Percentiles rank a stretch among this genome's conserved stretches.
These are phyloP conservation scores for Acropternis orthonyx DNA, from an alignment of 2,797 vertebrate species.

Conservation along the genomic window DNA sequence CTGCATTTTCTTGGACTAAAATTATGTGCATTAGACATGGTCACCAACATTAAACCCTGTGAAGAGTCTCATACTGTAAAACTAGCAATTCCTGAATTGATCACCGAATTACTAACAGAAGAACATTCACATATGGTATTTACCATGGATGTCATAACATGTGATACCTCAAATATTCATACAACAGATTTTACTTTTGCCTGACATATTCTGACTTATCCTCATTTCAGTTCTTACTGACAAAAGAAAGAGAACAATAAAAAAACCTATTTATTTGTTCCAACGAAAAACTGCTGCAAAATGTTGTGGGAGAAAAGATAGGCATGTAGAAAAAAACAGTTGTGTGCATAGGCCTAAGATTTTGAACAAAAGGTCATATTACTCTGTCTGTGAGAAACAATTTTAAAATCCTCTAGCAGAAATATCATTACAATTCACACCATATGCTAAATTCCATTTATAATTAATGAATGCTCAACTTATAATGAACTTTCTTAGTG, in stretches of 20 bases:
- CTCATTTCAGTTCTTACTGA: not conserved
- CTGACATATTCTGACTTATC: not conserved
- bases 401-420: not conserved
- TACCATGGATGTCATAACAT: not conserved
- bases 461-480: not conserved
- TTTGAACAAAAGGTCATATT: not conserved
- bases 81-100: not conserved
- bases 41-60: not conserved
- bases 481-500: not conserved
- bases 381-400: not conserved
- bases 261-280: accelerated
- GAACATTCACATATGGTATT: not conserved
- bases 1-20: not conserved
- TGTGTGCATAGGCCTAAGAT: not conserved
- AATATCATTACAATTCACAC: not conserved
- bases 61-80: not conserved
- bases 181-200: not conserved
- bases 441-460: not conserved
- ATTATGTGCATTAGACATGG: not conserved
- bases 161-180: not conserved
- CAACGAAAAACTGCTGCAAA: not conserved
- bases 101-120: not conserved
- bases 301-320: not conserved
- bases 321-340: not conserved
- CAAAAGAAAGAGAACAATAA: not conserved